These are phyloP conservation scores for Scotopteryx bipunctaria DNA, from an alignment of 2,888 invertebrate species.

Conservation along the genomic window DNA sequence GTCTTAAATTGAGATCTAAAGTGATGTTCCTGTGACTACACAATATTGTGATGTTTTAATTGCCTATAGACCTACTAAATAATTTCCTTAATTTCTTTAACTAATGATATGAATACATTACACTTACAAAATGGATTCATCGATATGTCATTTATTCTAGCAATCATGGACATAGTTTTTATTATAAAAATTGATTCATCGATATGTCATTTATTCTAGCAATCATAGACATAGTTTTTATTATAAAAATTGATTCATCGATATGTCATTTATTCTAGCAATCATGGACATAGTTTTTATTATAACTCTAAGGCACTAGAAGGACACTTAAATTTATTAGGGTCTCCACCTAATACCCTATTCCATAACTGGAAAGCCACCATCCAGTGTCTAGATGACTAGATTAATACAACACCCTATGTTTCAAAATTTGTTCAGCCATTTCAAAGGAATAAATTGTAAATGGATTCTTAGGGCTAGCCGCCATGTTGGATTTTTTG, in stretches of 20 bases:
- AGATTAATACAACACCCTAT: too few species aligned
- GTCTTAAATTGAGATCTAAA: slow-evolving; percentile 76
- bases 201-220: neutral
- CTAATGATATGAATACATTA: slow-evolving; percentile 11
- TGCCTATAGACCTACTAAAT: slow-evolving; percentile 40
- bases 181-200: neutral
- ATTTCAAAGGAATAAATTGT: too few species aligned
- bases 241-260: neutral
- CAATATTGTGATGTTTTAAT: slow-evolving; percentile 31
- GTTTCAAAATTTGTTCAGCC: too few species aligned
- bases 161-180: neutral
- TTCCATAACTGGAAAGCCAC: too few species aligned
- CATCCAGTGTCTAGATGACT: too few species aligned
- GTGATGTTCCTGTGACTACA: slow-evolving; percentile 69
- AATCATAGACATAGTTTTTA: neutral
- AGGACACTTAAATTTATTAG: slow-evolving; percentile 13
- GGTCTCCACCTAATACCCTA: too few species aligned
- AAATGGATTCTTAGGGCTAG: too few species aligned
- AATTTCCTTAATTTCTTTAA: slow-evolving; percentile 28
- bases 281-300: neutral
- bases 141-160: neutral
- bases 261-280: neutral
- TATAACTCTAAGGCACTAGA: slow-evolving; percentile 17
- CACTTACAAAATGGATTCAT: slow-evolving; percentile 1
- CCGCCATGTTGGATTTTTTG: too few species aligned